Base-by-base conservation (phyloP, 30 jellyfish, hydroid and myxozoan species). In the Nemopilema nomurai region DNA sequence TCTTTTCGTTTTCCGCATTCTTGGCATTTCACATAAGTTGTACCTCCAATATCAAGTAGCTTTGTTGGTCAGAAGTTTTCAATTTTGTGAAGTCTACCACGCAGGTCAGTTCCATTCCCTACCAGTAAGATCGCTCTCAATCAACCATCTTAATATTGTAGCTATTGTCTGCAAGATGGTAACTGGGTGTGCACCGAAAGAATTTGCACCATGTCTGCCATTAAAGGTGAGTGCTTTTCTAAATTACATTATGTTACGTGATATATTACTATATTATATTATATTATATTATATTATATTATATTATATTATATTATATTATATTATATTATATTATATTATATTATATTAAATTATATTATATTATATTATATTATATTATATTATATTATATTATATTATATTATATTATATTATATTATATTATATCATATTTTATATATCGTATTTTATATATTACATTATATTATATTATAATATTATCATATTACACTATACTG, bases 91-190 rank as follows among this genome's bases (percentile, higher is more conserved):
- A n/a, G n/a, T n/a, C n/a, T n/a, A n/a, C n/a, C n/a, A n/a, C n/a
- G n/a, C n/a, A n/a, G n/a, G n/a, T n/a, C n/a, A n/a, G n/a, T n/a
- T n/a, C n/a, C n/a, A n/a, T n/a, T n/a, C n/a, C n/a, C n/a, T n/a
- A n/a, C n/a, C n/a, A n/a, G n/a, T n/a, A n/a, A n/a, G n/a, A n/a
- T n/a, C n/a, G n/a, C n/a, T n/a, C n/a, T n/a, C n/a, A n/a, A n/a
- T n/a, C n/a, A n/a, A n/a, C n/a, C n/a, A n/a, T n/a, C 57, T 41
- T 13, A 41, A 41, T 74, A 9, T 53, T 26, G 4, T 16, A 76
- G 86, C 31, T 76, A 52, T 32, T 76, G 86, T n/a, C 86, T 76
- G 0, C 86, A 76, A 30, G 57, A 76, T 51, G 86, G 86, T 29
- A 28, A 53, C 49, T 76, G 86, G 86, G 4, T 76, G 1, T 76